Base-by-base conservation (phyloP, 2,797 vertebrate genomes). In the Mormyrus proboscirostris region DNA sequence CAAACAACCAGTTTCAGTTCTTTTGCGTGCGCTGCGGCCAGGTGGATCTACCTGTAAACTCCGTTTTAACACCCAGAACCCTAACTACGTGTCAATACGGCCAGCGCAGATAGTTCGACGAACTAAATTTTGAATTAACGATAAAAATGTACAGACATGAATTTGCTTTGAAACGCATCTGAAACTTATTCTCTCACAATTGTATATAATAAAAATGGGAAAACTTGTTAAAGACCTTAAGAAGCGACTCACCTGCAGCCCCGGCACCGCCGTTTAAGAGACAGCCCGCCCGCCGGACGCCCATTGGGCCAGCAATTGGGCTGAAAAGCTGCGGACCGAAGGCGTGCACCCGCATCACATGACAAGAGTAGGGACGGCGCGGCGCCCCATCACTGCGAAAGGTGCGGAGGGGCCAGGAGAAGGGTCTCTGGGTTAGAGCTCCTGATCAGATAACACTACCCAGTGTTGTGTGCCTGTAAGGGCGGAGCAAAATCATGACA, bases 271-370 rank as follows among this genome's bases (percentile, higher is more conserved):
- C 19, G 76, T 82, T 82, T 47, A 82, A 47, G 6, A 47, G 41
- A 44, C 41, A 44, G 76, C 6, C 41, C 4, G 33, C 2, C 69
- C 29, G 69, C 69, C 14, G 69, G 33, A 73, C 33, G 69, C 14
- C 33, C 33, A 73, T 73, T 73, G 33, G 69, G 16, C 29, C 29
- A 38, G 33, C 69, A 82, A 82, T 44, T 82, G 41, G 76, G 41
- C 76, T 47, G 41, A 82, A 82, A 82, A 47, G 19, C 76, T 47
- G 19, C 38, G 38, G 76, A 73, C 87, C 47, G 25, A 73, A 73
- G 14, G 29, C 44, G 22, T 51, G 62, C 47, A 33, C 65, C 87
- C 65, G 25, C 47, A 73, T 88, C 87, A 88, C 87, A 50, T 88
- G 87, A 88, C 50, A 79, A 16, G 73, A 69, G 76, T 16, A 41